Base-by-base conservation (phyloP, 2,113 vertebrate species). In the Chunga burmeisteri region DNA sequence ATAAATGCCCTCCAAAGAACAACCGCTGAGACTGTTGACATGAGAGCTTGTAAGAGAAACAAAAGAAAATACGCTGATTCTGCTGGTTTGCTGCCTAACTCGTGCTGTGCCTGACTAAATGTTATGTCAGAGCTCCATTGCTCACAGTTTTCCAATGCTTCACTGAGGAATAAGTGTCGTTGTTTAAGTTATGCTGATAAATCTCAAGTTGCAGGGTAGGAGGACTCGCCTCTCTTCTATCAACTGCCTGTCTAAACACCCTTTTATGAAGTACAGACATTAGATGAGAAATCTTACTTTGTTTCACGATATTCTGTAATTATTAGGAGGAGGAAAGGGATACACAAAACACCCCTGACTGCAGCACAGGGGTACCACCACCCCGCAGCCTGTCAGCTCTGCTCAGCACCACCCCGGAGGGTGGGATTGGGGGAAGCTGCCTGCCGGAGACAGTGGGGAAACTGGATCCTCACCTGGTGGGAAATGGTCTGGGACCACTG, bases 1-100 rank as follows among this genome's bases (percentile, higher is more conserved):
- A 92, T 91, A 96, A 96, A 96, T 91, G 94, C 88, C 90, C 94
- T 90, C 90, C 77, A 84, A 95, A 97, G 94, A 96, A 91, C 97
- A 46, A 83, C 94, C 88, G 94, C 96, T 97, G 93, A 89, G 93
- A 92, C 66, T 92, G 92, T 96, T 94, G 95, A 96, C 93, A 94
- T 38, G 77, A 83, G 90, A 86, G 44, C 86, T 92, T 81, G 67
- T 65, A 87, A 94, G 83, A 80, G 94, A 89, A 97, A 96, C 91
- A 97, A 91, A 96, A 89, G 90, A 21, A 93, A 94, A 92, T 86
- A 75, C 47, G 96, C 95, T 97, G 97, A 93, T 95, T 94, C 61
- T 86, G 90, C 86, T 81, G 90, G 71, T 94, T 91, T 96, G 87
- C 81, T 92, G 93, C 67, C 68, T 84, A 84, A 78, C 73, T 86